Evolutionary conservation across 2,113 vertebrate genomes (phyloP).

Genomic region (Castor canadensis): DNA sequence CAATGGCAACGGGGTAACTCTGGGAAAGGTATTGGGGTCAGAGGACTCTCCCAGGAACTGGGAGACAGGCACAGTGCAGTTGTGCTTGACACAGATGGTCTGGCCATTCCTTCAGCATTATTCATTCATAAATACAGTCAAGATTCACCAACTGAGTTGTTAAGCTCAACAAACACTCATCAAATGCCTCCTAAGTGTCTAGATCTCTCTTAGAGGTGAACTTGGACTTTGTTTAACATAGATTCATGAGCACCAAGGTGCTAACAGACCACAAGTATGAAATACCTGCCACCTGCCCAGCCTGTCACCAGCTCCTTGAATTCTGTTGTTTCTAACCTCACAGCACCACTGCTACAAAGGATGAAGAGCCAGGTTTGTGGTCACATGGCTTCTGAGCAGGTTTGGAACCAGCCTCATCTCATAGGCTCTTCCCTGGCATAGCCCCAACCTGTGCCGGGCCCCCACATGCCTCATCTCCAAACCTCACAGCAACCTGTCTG

Average conservation of each 20-base stretch:
- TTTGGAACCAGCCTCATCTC: background rate
- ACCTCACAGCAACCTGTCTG: background rate
- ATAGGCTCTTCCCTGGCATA: rapidly evolving
- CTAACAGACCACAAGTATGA: background rate
- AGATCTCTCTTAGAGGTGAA: background rate
- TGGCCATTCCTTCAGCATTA: rapidly evolving
- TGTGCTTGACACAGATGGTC: background rate
- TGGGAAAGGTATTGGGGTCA: background rate
- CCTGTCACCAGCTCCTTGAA: background rate
- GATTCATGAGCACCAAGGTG: too few relatives aligned
- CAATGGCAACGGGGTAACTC: rapidly evolving
- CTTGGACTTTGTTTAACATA: background rate
- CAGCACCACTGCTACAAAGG: background rate
- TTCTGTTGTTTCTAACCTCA: too few relatives aligned
- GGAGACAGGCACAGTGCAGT: rapidly evolving
- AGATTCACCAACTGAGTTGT: rapidly evolving
- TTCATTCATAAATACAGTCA: background rate
- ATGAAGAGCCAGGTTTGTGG: background rate
- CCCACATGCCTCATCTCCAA: rapidly evolving
- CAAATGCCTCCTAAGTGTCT: background rate
- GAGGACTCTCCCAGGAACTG: background rate
- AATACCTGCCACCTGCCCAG: rapidly evolving
- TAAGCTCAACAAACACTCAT: background rate
- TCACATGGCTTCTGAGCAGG: rapidly evolving
- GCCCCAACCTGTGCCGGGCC: background rate